Evolutionary conservation across 2,888 invertebrate genomes (phyloP).

Genomic region (Saturnia japonica): DNA sequence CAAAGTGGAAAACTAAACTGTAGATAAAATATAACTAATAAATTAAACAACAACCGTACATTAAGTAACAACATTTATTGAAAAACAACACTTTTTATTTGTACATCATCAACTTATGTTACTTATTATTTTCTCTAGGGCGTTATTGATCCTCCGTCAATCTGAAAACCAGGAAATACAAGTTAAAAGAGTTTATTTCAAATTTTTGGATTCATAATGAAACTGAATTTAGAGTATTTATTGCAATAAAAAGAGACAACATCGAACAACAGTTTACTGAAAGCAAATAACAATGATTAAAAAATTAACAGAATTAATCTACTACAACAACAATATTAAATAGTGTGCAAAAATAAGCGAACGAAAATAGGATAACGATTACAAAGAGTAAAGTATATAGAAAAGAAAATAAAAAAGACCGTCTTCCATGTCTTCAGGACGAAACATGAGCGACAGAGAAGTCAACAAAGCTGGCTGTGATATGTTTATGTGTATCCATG

Average conservation of each 20-base stretch:
- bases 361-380: not conserved
- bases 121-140: not conserved
- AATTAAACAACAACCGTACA: not conserved
- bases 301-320: not conserved
- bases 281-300: conserved; percentile 3
- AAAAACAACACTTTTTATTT: not conserved
- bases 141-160: conserved; percentile 1
- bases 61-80: not conserved
- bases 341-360: conserved; percentile 8
- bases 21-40: not conserved
- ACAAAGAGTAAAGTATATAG: conserved; percentile 8
- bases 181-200: conserved; percentile 2
- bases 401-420: not conserved
- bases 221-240: not conserved
- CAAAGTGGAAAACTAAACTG: not conserved
- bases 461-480: conserved; percentile 95
- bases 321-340: conserved; percentile 14
- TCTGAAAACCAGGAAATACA: conserved; percentile 13
- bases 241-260: not conserved
- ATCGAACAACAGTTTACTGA: conserved; percentile 9
- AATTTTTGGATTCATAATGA: not conserved
- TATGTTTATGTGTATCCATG: conserved; percentile 86
- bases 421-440: conserved; percentile 12
- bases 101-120: not conserved
- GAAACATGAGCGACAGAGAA: conserved; percentile 36